phyloP scores from a whole-genome alignment of 2,113 vertebrate species.

The Delphinapterus leucas region DNA sequence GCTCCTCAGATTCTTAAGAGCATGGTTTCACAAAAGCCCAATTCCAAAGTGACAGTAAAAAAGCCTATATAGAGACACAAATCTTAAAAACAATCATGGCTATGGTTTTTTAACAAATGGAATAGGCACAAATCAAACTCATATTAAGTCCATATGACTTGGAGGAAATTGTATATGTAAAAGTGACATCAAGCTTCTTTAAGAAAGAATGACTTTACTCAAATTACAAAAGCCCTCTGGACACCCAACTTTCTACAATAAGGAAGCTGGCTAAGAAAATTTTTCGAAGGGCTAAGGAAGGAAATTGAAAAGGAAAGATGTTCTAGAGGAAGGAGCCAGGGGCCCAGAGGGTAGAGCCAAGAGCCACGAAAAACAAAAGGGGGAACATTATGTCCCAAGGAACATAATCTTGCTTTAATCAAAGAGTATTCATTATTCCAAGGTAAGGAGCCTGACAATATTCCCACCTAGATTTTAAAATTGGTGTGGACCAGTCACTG shows the following conservation, averaged over 20 bases:
- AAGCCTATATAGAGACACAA: neutral
- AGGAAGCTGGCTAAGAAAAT: neutral
- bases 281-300: neutral
- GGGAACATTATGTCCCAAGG: neutral
- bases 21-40: neutral
- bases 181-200: neutral
- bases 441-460: neutral
- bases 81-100: neutral
- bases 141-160: neutral
- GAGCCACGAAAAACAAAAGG: neutral
- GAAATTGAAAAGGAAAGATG: neutral
- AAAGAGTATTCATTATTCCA: neutral
- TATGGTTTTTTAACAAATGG: neutral
- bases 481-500: neutral
- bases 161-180: neutral
- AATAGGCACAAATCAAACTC: neutral
- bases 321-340: neutral
- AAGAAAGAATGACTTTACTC: neutral
- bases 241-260: neutral
- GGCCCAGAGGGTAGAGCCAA: neutral
- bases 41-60: neutral
- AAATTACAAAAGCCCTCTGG: neutral
- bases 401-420: neutral
- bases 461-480: neutral
- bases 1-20: neutral